Percentiles rank a stretch among this genome's conserved stretches.
phyloP scores from a whole-genome alignment of 2,113 vertebrate genomes.

The Gnathonemus echidnorhynchus region DNA sequence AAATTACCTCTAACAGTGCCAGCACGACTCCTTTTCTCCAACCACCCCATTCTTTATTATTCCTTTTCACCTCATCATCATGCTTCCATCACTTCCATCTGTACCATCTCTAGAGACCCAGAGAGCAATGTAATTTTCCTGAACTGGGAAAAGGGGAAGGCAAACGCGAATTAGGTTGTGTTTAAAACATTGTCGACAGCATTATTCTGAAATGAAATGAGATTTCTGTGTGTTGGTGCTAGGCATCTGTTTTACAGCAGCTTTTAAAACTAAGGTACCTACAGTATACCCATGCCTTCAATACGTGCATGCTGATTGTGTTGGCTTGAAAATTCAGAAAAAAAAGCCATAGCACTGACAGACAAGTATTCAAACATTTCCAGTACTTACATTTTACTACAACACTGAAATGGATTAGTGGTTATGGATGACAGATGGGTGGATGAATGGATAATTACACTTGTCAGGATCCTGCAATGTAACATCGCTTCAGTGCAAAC shows the following conservation, averaged over 20 bases:
- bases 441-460: background rate
- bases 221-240: background rate
- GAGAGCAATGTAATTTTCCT: background rate
- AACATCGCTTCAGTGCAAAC: background rate
- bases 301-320: background rate
- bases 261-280: background rate
- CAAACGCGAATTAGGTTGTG: background rate
- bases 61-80: slow-evolving; percentile 16
- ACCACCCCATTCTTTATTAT: slow-evolving; percentile 48
- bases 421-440: background rate
- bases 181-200: background rate
- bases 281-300: background rate
- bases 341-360: background rate
- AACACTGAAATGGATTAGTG: background rate
- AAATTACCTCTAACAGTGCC: slow-evolving; percentile 60
- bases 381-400: background rate
- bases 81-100: slow-evolving; percentile 18
- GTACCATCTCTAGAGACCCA: background rate
- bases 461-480: background rate
- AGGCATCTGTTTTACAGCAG: background rate
- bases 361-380: background rate
- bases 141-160: background rate
- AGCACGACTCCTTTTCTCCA: slow-evolving; percentile 46
- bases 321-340: background rate
- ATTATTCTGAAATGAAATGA: background rate